phyloP scores from a whole-genome alignment of 2,797 vertebrate genomes.

The Amblyopsis hoosieri region DNA sequence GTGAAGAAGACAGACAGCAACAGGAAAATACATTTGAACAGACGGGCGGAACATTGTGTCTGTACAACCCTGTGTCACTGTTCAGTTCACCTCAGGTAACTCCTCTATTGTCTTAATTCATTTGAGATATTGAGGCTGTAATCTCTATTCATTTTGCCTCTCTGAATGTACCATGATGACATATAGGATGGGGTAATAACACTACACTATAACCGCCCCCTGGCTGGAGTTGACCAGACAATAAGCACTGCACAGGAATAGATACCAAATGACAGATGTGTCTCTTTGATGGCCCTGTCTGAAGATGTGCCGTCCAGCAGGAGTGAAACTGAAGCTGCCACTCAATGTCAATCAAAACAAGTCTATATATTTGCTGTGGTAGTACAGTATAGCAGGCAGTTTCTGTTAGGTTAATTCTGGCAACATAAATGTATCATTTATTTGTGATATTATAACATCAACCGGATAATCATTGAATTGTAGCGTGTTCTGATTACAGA shows the following conservation, averaged over 20 bases:
- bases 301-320: conserved; percentile 10
- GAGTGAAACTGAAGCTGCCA: conserved; percentile 15
- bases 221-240: too few relatives aligned
- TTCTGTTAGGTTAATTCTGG: too few relatives aligned
- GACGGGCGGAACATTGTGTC: not conserved
- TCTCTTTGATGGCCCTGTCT: conserved; percentile 33
- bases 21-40: conserved; percentile 16
- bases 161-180: conserved; percentile 26
- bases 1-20: not conserved
- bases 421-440: too few relatives aligned
- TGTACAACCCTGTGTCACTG: conserved; percentile 17
- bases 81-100: conserved; percentile 17
- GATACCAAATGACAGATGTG: conserved; percentile 12
- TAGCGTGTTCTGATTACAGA: too few relatives aligned
- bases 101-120: conserved; percentile 25
- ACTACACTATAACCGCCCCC: too few relatives aligned
- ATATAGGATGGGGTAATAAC: too few relatives aligned
- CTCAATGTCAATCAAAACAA: conserved; percentile 1
- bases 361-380: too few relatives aligned
- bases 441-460: too few relatives aligned
- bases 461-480: too few relatives aligned
- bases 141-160: conserved; percentile 21
- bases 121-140: conserved; percentile 18
- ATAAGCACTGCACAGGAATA: too few relatives aligned
- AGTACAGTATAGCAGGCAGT: too few relatives aligned